Base-by-base conservation (phyloP, 1,140 invertebrate species). In the Octopus bimaculoides region DNA sequence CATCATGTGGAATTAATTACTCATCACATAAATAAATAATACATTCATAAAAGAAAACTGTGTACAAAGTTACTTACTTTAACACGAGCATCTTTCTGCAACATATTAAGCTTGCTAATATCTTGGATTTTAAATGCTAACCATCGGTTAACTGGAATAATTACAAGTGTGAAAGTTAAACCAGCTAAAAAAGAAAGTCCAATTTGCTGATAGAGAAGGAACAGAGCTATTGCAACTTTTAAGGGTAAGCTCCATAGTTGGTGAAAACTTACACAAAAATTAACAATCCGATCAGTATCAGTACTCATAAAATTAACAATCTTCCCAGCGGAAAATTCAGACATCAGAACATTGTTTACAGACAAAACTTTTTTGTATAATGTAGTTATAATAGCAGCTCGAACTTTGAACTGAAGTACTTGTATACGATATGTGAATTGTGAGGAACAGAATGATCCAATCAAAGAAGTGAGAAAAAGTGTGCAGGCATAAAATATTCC, bases 221-320 rank as follows among this genome's bases (percentile, higher is more conserved):
- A 91, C 20, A 91, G 78, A 12, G 79, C 86, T 5, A 85, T 83
- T 14, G 52, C 83, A 71, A 92, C 84, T 92, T 97, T 95, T 86
- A 99, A 92, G 52, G 97, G 97, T 86, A 99, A 94, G 89, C 96
- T 98, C 97, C 98, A 99, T 83, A 98, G 92, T 17, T 95, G 93
- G 91, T 99, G 98, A 89, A 99, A 98, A 90, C 96, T 98, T 0
- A 95, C 94, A 91, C 96, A 97, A 66, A 97, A 96, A 90, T 98
- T 99, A 0, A 98, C 94, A 82, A 99, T 96, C 84, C 97, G 92
- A 86, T 98, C 96, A 0, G 94, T 94, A 89, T 99, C 98, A 2
- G 96, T 97, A 54, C 96, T 98, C 94, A 99, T 98, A 84, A 97
- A 96, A 91, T 99, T 99, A 0, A 98, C 93, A 53, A 99, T 94